Conservation (phyloP, 2,888 invertebrate genomes). For the Augochlorella aurata region DNA sequence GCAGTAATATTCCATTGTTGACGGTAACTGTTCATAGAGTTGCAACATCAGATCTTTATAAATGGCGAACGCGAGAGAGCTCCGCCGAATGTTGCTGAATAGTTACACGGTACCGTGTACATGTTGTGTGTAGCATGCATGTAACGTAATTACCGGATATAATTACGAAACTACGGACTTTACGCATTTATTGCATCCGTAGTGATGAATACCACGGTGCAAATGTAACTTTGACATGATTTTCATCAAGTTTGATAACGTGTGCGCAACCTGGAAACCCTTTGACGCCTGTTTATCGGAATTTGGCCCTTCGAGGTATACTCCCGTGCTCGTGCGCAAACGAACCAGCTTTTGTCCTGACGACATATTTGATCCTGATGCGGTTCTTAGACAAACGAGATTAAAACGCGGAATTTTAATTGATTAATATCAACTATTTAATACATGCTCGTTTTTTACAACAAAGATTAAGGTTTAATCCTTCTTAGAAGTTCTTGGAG, state of each 20-base stretch:
- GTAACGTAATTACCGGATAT: background rate
- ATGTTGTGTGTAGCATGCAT: background rate
- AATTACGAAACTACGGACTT: background rate
- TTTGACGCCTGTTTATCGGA: too few species aligned
- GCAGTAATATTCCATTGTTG: background rate
- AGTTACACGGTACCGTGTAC: background rate
- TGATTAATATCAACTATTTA: too few species aligned
- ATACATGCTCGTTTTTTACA: too few species aligned
- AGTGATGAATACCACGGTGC: background rate
- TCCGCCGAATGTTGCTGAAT: background rate
- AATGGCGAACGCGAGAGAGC: background rate
- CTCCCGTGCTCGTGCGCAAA: too few species aligned
- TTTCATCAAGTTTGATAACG: background rate
- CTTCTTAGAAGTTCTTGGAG: too few species aligned
- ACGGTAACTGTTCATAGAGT: background rate
- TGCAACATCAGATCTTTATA: background rate
- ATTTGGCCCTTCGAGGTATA: too few species aligned
- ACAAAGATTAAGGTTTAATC: too few species aligned
- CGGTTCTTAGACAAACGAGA: too few species aligned
- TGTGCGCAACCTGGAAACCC: too few species aligned
- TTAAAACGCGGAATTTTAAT: too few species aligned
- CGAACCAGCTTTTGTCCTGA: too few species aligned
- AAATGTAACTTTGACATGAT: background rate
- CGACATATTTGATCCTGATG: too few species aligned
- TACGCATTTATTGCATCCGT: background rate